Evolutionary conservation across 2,888 invertebrate genomes (phyloP), one percentile per base, ranked within the genome.

Genomic region (Anorthoa munda): DNA sequence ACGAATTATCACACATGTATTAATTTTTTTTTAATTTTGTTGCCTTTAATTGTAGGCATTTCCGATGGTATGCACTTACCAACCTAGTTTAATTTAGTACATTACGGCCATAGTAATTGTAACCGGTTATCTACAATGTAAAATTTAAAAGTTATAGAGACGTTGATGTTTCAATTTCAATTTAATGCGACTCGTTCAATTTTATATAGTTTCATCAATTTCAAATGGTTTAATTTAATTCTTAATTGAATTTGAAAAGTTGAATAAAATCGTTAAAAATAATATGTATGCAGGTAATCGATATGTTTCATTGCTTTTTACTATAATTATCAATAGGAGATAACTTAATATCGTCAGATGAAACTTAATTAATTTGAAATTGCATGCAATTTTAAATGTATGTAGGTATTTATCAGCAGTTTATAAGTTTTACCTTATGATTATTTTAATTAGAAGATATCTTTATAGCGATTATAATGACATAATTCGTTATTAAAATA

Each of bases 221-320:
- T 71, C 13, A 59, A 65, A 72, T 55, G n/a, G 46, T 79, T 77
- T 46, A 79, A 77, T 79, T 60, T 13, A 46, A n/a, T 55, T 4
- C n/a, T 60, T 65, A 55, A 72, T 59, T 55, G 31, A 46, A 31
- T 58, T 56, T 48, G 13, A 64, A 72, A 65, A 65, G 3, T 60
- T 13, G 13, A 72, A 55, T 18, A 18, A 55, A 56, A 45, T 75
- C 31, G 12, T 61, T 61, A 60, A 78, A 61, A 58, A 23, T 56
- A 61, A 77, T 17, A 23, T 51, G 13, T 17, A 17, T 18, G 31
- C 15, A 13, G 31, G 46, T 31, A 13, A 63, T 78, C 56, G 71
- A 48, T 63, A 71, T 51, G 71, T 73, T 71, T 63, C 18, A 63
- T 78, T 46, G 46, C 1, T 31, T 72, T 61, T 55, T 46, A 65